These are phyloP conservation scores for Halcyon leucocephala DNA, from an alignment of 2,797 vertebrate species.

Conservation along the genomic window DNA sequence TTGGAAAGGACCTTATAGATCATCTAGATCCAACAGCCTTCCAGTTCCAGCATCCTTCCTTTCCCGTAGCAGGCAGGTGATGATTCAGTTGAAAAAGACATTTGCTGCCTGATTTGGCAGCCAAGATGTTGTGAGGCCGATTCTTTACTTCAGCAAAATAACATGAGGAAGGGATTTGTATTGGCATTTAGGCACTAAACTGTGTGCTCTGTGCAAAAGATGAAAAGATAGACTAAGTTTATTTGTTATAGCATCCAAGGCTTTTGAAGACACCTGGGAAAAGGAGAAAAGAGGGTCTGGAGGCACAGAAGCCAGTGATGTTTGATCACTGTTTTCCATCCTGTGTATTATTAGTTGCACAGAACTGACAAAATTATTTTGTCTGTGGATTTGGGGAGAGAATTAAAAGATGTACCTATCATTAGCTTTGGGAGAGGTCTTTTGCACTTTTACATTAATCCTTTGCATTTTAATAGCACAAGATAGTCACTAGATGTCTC, in stretches of 20 bases:
- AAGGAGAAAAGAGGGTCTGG: background rate
- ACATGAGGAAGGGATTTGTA: background rate
- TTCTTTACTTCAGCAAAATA: background rate
- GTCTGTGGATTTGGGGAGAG: background rate
- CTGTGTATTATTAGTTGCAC: background rate
- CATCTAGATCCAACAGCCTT: background rate
- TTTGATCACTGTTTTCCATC: background rate
- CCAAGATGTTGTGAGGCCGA: background rate
- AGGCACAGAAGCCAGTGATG: background rate
- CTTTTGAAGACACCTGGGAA: background rate
- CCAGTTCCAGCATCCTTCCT: background rate
- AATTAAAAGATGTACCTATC: background rate
- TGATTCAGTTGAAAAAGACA: background rate
- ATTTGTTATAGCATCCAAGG: background rate
- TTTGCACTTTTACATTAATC: background rate
- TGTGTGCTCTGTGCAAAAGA: accelerated
- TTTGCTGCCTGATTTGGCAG: background rate
- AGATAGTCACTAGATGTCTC: slow-evolving; percentile 38
- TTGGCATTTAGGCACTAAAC: background rate
- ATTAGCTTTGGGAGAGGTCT: background rate
- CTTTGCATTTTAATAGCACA: background rate
- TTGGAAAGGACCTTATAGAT: background rate
- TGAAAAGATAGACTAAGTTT: background rate
- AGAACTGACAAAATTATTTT: background rate
- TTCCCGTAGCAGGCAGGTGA: background rate